Evolutionary conservation across 2,113 vertebrate genomes (phyloP).

Genomic region (Spea multiplicata): DNA sequence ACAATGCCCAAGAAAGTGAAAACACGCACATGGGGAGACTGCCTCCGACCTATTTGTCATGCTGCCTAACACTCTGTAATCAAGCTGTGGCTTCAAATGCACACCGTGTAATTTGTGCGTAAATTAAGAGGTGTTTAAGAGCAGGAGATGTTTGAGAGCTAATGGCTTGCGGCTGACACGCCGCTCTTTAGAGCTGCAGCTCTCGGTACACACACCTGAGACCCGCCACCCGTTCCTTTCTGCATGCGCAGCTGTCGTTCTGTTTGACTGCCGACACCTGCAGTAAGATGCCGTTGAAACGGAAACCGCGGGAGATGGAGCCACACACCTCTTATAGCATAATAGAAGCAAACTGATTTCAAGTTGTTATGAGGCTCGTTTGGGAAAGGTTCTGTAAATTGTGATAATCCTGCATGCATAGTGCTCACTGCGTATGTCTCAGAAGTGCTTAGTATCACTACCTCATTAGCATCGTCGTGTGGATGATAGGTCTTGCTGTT

Average conservation of each 20-base stretch:
- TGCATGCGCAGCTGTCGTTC: conserved; percentile 11
- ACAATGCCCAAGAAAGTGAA: conserved; percentile 44
- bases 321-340: too few relatives aligned
- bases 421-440: too few relatives aligned
- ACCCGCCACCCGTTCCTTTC: conserved; percentile 9
- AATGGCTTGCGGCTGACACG: conserved; percentile 44
- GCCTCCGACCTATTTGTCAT: conserved; percentile 44
- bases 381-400: too few relatives aligned
- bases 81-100: conserved; percentile 42
- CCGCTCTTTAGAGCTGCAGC: conserved; percentile 2
- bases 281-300: neutral
- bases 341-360: too few relatives aligned
- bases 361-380: too few relatives aligned
- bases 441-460: too few relatives aligned
- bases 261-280: conserved; percentile 25
- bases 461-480: too few relatives aligned
- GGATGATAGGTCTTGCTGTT: too few relatives aligned
- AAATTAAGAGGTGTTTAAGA: conserved; percentile 49
- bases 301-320: too few relatives aligned
- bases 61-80: conserved; percentile 43
- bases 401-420: too few relatives aligned
- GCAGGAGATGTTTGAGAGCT: conserved; percentile 43
- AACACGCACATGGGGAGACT: conserved; percentile 36
- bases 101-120: conserved; percentile 45
- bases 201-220: conserved; percentile 27